Evolutionary conservation across 2,888 invertebrate species (phyloP).

Genomic region (Apocheima hispidaria): DNA sequence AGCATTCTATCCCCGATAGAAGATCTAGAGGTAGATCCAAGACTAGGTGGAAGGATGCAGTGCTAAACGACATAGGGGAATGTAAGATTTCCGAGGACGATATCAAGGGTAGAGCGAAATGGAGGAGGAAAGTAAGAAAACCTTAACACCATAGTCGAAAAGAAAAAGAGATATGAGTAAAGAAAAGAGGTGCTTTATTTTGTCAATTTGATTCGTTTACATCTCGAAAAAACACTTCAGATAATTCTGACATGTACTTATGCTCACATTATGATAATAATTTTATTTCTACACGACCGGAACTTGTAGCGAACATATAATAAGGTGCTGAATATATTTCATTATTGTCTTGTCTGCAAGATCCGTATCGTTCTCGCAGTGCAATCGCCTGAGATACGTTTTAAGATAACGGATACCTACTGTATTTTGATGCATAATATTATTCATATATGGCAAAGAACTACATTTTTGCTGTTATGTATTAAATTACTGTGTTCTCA

Average conservation of each 20-base stretch:
- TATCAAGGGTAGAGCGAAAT: too few species aligned
- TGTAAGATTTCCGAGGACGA: too few species aligned
- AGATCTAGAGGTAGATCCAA: too few species aligned
- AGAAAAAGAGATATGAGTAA: too few species aligned
- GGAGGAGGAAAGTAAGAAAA: too few species aligned
- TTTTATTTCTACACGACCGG: slow-evolving; percentile 7
- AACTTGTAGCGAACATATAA: slow-evolving; percentile 10
- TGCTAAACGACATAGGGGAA: too few species aligned
- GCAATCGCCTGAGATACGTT: slow-evolving; percentile 50
- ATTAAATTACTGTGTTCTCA: too few species aligned
- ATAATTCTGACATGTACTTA: slow-evolving; percentile 18
- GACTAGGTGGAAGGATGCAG: too few species aligned
- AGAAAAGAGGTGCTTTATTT: too few species aligned
- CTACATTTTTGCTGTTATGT: neutral
- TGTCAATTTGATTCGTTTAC: neutral
- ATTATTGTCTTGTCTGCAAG: slow-evolving; percentile 44
- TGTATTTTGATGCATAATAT: slow-evolving; percentile 61
- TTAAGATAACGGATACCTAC: slow-evolving; percentile 56
- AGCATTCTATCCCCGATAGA: too few species aligned
- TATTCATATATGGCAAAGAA: neutral
- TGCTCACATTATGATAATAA: slow-evolving; percentile 21
- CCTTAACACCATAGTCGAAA: too few species aligned
- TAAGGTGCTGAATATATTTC: slow-evolving; percentile 21
- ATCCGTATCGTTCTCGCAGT: slow-evolving; percentile 45
- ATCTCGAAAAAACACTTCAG: neutral